These are phyloP conservation scores for Galeopterus variegatus DNA, from an alignment of 2,113 vertebrate genomes.

Conservation along the genomic window DNA sequence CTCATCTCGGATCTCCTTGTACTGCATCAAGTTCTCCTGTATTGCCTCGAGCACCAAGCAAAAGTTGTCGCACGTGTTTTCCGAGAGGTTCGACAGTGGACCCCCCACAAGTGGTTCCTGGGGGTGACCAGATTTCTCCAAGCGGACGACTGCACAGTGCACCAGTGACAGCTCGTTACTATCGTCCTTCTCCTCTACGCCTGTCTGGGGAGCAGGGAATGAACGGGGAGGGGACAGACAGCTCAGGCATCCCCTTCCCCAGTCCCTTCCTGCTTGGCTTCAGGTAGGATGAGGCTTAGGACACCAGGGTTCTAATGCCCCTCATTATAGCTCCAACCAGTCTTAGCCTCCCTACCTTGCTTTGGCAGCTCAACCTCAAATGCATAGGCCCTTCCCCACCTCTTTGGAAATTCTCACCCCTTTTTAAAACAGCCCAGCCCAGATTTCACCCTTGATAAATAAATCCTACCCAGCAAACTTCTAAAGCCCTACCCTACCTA, in stretches of 20 bases:
- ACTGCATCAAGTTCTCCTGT: conserved; percentile 80
- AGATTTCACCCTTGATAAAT: not conserved
- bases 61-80: conserved; percentile 74
- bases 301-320: not conserved
- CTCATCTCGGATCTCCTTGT: conserved; percentile 78
- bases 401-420: conserved; percentile 32
- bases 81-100: conserved; percentile 48
- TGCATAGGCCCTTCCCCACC: not conserved
- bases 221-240: not conserved
- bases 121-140: conserved; percentile 13
- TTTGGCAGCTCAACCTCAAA: not conserved
- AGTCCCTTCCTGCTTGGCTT: not conserved
- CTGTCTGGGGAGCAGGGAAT: conserved; percentile 20
- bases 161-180: not conserved
- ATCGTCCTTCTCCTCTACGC: accelerated
- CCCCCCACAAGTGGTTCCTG: conserved; percentile 65
- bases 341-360: not conserved
- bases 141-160: conserved; percentile 56
- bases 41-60: conserved; percentile 79
- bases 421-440: not conserved
- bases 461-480: not conserved
- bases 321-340: not conserved
- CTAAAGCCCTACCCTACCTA: not conserved
- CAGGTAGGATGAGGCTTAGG: not conserved
- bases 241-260: not conserved